Percentiles rank a stretch among this genome's conserved stretches.
phyloP scores from a whole-genome alignment of 2,113 vertebrate species.

The Alligator sinensis region DNA sequence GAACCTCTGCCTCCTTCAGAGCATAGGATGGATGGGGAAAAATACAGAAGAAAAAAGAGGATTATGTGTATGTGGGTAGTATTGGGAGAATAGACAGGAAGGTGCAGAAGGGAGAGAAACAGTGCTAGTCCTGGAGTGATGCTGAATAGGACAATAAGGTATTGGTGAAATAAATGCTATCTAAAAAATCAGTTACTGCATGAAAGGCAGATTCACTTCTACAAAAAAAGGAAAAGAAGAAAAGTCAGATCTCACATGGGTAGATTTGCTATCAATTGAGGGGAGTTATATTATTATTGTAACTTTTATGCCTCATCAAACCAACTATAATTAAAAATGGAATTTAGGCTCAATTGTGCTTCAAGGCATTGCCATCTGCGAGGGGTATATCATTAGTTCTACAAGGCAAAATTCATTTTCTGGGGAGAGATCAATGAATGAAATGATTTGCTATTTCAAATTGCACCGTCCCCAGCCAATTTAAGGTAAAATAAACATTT shows the following conservation, averaged over 20 bases:
- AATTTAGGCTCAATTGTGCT: not conserved
- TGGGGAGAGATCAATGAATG: not conserved
- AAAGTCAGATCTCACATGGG: not conserved
- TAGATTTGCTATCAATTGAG: not conserved
- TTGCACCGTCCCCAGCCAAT: not conserved
- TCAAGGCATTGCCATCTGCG: not conserved
- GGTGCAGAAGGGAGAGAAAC: not conserved
- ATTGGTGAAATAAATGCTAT: not conserved
- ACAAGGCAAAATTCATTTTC: not conserved
- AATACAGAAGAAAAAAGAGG: not conserved
- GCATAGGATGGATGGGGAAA: not conserved
- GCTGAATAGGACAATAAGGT: not conserved
- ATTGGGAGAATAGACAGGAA: not conserved
- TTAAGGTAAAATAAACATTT: not conserved
- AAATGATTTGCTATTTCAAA: not conserved
- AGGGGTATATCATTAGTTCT: not conserved
- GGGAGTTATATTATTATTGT: not conserved
- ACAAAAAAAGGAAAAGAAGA: not conserved
- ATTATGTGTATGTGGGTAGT: not conserved
- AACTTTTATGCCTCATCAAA: not conserved
- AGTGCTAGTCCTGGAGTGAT: not conserved
- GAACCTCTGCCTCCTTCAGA: not conserved
- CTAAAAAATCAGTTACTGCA: not conserved
- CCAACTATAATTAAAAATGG: not conserved
- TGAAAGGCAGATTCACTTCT: not conserved